Conservation (phyloP, 2,888 invertebrate genomes). For the Nipponacmea schrenckii region DNA sequence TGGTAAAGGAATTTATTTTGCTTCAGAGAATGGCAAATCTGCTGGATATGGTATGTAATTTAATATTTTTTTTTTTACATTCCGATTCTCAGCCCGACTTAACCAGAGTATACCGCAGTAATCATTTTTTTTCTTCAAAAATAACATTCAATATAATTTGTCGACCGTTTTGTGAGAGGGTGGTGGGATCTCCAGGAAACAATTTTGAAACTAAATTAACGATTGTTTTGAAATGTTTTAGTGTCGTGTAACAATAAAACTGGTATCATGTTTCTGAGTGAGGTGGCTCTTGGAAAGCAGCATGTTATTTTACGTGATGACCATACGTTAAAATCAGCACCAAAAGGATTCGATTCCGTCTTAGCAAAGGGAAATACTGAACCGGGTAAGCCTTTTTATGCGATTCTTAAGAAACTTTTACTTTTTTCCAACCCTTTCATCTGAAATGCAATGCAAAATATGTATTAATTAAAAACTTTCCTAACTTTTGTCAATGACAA, state of each 20-base stretch:
- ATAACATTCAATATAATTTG: no score
- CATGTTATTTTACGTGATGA: slow-evolving; percentile 60
- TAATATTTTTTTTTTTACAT: no score
- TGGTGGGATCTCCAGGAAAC: no score
- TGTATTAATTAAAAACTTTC: no score
- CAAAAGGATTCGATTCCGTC: slow-evolving; percentile 64
- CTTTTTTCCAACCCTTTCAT: no score
- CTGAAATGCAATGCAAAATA: no score
- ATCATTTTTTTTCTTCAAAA: no score
- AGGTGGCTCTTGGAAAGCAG: slow-evolving; percentile 68
- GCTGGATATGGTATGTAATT: slow-evolving; percentile 66
- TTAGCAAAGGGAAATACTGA: slow-evolving; percentile 64
- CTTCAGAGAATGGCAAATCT: slow-evolving; percentile 69
- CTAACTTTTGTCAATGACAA: no score
- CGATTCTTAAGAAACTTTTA: no score
- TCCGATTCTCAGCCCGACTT: no score
- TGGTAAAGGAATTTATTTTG: slow-evolving; percentile 69
- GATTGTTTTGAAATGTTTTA: slow-evolving; percentile 33
- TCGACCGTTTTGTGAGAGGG: not conserved
- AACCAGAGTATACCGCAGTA: no score
- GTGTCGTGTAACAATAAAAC: slow-evolving; percentile 54
- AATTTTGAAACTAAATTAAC: no score
- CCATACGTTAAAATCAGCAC: slow-evolving; percentile 58
- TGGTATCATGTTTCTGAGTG: slow-evolving; percentile 70
- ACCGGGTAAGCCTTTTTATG: slow-evolving; percentile 55